These are phyloP conservation scores for Labeo catla DNA, from an alignment of 2,113 vertebrate species.

Conservation along the genomic window DNA sequence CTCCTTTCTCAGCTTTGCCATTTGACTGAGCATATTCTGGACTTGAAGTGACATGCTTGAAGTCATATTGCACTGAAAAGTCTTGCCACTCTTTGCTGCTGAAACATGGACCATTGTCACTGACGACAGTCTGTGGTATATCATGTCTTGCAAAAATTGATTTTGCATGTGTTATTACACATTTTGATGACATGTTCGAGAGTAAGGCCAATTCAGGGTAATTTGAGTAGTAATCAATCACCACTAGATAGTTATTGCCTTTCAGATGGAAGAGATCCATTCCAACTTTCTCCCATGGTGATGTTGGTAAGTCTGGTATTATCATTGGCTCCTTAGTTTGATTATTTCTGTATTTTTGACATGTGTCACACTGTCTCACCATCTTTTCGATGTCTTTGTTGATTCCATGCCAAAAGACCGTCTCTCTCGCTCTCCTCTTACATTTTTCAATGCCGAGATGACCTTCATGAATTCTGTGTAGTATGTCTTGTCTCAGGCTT, in stretches of 20 bases:
- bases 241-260: slow-evolving; percentile 39
- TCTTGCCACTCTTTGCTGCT: slow-evolving; percentile 45
- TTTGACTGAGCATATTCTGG: slow-evolving; percentile 42
- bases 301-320: neutral
- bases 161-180: neutral
- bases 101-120: slow-evolving; percentile 51
- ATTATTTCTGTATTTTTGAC: slow-evolving; percentile 22
- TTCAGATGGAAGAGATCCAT: slow-evolving; percentile 42
- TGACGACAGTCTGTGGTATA: slow-evolving; percentile 29
- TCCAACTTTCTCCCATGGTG: slow-evolving; percentile 9
- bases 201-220: slow-evolving; percentile 38
- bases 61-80: slow-evolving; percentile 43
- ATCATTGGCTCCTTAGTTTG: slow-evolving; percentile 43
- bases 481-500: too few relatives aligned
- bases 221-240: slow-evolving; percentile 36
- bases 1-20: slow-evolving; percentile 45
- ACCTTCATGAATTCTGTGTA: too few relatives aligned
- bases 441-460: too few relatives aligned
- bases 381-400: too few relatives aligned
- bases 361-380: too few relatives aligned
- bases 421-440: too few relatives aligned
- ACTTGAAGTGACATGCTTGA: slow-evolving; percentile 41
- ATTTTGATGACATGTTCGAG: slow-evolving; percentile 16
- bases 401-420: too few relatives aligned
- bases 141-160: slow-evolving; percentile 33